A percentile compares a stretch with the other conserved stretches of the same genome.
These are phyloP conservation scores for Drosophila bunnanda DNA, from an alignment of 2,888 invertebrate species.

Conservation along the genomic window DNA sequence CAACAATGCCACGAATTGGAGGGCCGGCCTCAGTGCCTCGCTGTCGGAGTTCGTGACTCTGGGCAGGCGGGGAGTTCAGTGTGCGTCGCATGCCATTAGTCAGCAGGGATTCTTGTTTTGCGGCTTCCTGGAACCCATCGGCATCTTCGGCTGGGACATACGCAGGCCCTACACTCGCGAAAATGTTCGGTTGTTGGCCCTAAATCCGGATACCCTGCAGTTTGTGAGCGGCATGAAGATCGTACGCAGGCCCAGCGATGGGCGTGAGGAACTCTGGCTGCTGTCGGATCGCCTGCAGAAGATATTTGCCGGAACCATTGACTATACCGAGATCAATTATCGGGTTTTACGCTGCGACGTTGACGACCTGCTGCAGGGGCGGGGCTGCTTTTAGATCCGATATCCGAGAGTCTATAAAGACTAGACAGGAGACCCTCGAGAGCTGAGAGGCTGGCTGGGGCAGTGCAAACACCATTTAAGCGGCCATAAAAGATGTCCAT, in stretches of 20 bases:
- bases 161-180: conserved; percentile 86
- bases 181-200: conserved; percentile 86
- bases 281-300: conserved; percentile 86
- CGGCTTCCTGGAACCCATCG: conserved; percentile 88
- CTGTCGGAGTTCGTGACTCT: conserved; percentile 86
- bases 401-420: conserved; percentile 11
- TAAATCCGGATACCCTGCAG: conserved; percentile 87
- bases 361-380: conserved; percentile 68
- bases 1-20: conserved; percentile 86
- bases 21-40: conserved; percentile 83
- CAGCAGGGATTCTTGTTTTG: conserved; percentile 83
- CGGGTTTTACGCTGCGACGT: conserved; percentile 74
- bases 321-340: conserved; percentile 82
- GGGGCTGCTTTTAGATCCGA: conserved; percentile 50
- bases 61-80: conserved; percentile 87
- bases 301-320: conserved; percentile 87
- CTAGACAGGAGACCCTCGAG: conserved; percentile 13
- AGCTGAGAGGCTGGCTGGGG: conserved; percentile 43
- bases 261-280: conserved; percentile 88
- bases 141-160: conserved; percentile 90
- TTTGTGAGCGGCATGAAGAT: conserved; percentile 91
- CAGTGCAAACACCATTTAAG: conserved; percentile 68
- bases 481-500: conserved; percentile 57
- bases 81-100: conserved; percentile 88
- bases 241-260: conserved; percentile 85